Evolutionary conservation across 2,113 vertebrate genomes (phyloP), one percentile per base, ranked within the genome.

Genomic region (Notothenia rossii): DNA sequence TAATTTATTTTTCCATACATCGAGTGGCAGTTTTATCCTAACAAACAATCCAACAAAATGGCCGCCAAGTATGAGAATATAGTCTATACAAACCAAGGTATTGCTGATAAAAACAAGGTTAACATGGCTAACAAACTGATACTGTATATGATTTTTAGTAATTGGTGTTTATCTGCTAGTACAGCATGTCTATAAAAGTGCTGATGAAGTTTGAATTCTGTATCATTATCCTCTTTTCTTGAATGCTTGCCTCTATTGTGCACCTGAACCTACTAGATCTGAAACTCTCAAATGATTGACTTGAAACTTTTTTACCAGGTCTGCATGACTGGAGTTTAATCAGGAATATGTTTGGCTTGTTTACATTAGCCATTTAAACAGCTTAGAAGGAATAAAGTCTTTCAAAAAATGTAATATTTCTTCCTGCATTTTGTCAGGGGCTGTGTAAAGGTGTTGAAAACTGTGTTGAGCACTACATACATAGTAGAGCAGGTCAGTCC

Each of bases 401-500:
- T 29, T 29, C 29, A 29, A 29, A 29, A 29, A 29, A 29, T 29
- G 29, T 29, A 29, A 29, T 29, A 29, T 29, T 29, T 29, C 29
- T 29, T 29, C 29, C 29, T 29, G 29, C 29, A 29, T 29, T 12
- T 46, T 10, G 9, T 20, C 13, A 45, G 3, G 10, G 55, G 18
- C 29, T 20, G 25, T 12, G 46, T 63, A 15, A n/a, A 36, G 43
- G n/a, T 55, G 45, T 50, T 54, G 49, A 49, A 14, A 45, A 40
- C 8, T 3, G 5, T 56, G 63, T 69, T 64, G 11, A 55, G 56
- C 6, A 10, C 56, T 64, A 88, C 96, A 92, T 87, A 98, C 97
- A 79, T 96, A 95, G 92, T 98, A 98, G 80, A 98, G 96, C 87
- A 98, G 96, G 18, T 98, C 97, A 9, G 95, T 98, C 97, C 97